Conservation (phyloP, 2,888 invertebrate species). For the Tipula helvola region DNA sequence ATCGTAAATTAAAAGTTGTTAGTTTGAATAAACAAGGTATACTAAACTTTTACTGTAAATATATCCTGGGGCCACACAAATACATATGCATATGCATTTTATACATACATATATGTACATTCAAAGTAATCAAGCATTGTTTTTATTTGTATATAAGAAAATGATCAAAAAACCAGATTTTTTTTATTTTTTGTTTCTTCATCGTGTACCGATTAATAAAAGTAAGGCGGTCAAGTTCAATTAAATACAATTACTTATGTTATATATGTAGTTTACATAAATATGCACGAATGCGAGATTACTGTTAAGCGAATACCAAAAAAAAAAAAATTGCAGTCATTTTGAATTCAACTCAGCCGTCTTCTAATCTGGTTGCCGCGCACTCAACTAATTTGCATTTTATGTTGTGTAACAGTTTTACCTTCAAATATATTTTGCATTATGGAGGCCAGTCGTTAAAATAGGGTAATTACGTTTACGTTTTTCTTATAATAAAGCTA, state of each 20-base stretch:
- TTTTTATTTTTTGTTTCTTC: neutral
- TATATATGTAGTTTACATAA: neutral
- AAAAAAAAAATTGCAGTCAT: neutral
- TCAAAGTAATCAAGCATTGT: neutral
- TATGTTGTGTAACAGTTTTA: neutral
- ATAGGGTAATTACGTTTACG: neutral
- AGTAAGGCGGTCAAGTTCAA: slow-evolving; percentile 4
- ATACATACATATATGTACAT: neutral
- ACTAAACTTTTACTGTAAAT: neutral
- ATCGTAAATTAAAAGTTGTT: neutral
- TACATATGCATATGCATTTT: neutral
- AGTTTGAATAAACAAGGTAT: neutral
- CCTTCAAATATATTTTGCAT: neutral
- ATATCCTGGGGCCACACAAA: neutral
- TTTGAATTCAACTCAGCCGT: neutral
- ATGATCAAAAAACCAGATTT: neutral
- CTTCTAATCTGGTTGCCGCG: neutral
- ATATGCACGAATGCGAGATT: neutral
- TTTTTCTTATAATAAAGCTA: neutral
- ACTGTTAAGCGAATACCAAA: neutral
- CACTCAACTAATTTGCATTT: neutral
- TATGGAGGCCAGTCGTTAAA: neutral
- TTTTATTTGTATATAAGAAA: neutral
- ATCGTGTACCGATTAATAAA: neutral
- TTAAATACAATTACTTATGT: neutral